Conservation (phyloP, 2,888 invertebrate species). For the Pheosia gnoma region DNA sequence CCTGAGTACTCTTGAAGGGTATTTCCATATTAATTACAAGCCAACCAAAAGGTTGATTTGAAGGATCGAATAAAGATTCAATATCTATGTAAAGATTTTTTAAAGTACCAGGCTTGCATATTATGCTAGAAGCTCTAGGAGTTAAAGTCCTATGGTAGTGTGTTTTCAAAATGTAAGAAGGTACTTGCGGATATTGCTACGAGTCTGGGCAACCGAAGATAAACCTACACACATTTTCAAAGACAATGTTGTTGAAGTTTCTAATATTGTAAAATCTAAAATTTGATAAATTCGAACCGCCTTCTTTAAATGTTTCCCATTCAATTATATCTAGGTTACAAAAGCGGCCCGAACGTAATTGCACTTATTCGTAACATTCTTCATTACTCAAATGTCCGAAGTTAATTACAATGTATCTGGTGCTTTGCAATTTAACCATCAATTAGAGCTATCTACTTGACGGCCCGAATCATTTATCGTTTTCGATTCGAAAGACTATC, state of each 20-base stretch:
- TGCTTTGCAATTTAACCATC: slow-evolving; percentile 45
- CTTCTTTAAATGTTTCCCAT: slow-evolving; percentile 11
- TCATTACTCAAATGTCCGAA: slow-evolving; percentile 45
- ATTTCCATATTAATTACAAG: not conserved
- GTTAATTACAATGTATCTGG: slow-evolving; percentile 42
- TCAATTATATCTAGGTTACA: slow-evolving; percentile 20
- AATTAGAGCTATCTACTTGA: slow-evolving; percentile 42
- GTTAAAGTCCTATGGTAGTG: too few species aligned
- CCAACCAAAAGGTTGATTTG: not conserved
- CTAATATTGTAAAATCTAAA: too few species aligned
- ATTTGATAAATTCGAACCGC: not conserved
- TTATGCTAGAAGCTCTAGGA: not conserved
- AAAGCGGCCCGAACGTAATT: slow-evolving; percentile 28
- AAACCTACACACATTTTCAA: too few species aligned
- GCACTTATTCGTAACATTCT: slow-evolving; percentile 31
- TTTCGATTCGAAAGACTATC: slow-evolving; percentile 19
- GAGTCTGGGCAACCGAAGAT: too few species aligned
- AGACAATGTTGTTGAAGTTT: too few species aligned
- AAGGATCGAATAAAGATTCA: not conserved
- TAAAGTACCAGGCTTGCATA: not conserved
- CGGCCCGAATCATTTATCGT: slow-evolving; percentile 38
- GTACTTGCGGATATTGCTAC: too few species aligned
- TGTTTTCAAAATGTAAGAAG: too few species aligned
- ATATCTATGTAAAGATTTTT: too few species aligned
- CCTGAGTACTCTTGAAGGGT: not conserved